phyloP scores from a whole-genome alignment of 2,797 vertebrate species.

The Halcyon badia region DNA sequence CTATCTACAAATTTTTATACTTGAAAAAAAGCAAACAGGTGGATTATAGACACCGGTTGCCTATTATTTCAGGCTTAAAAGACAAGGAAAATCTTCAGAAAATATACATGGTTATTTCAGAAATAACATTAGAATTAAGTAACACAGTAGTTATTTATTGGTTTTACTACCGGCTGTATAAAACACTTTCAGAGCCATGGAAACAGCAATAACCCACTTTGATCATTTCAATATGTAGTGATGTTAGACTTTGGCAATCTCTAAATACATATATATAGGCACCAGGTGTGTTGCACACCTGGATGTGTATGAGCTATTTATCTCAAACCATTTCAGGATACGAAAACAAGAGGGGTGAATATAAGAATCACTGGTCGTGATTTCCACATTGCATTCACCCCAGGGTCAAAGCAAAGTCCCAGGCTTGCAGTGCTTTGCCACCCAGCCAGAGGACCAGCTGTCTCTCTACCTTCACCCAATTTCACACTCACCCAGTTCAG shows the following conservation, averaged over 20 bases:
- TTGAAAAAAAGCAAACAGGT: not conserved
- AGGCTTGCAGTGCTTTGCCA: not conserved
- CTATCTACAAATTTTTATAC: not conserved
- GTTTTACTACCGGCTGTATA: not conserved
- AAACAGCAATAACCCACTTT: not conserved
- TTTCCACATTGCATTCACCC: not conserved
- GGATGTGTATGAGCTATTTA: not conserved
- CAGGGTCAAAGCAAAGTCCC: not conserved
- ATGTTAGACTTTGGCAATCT: not conserved
- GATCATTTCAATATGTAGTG: not conserved
- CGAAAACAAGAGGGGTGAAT: not conserved
- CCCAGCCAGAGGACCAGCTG: not conserved
- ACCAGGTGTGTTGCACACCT: not conserved
- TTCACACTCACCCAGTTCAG: fast-evolving
- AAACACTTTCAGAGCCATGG: not conserved
- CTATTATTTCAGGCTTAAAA: not conserved
- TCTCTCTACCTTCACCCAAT: not conserved
- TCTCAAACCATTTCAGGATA: not conserved
- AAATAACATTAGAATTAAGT: constrained; percentile 18
- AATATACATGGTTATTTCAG: not conserved
- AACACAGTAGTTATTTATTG: not conserved
- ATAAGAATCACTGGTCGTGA: not conserved
- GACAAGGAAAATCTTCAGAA: not conserved
- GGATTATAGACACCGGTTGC: not conserved
- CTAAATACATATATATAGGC: not conserved